Evolutionary conservation across 2,888 invertebrate genomes (phyloP).

Genomic region (Microdon myrmicae): DNA sequence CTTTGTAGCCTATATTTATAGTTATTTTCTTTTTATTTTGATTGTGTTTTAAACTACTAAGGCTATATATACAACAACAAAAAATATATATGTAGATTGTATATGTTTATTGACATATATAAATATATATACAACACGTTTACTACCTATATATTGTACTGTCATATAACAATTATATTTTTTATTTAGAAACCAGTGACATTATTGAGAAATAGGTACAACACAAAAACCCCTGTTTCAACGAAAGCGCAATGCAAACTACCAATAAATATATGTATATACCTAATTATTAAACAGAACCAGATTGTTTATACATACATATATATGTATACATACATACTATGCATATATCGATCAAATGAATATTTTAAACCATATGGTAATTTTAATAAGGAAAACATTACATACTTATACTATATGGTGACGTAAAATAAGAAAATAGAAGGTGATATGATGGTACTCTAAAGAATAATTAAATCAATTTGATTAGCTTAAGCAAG

Average conservation of each 20-base stretch:
- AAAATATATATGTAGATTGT: slow-evolving; percentile 45
- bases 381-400: slow-evolving; percentile 20
- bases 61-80: slow-evolving; percentile 44
- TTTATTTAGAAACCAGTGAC: slow-evolving; percentile 17
- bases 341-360: slow-evolving; percentile 42
- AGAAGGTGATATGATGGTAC: slow-evolving; percentile 17
- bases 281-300: slow-evolving; percentile 41
- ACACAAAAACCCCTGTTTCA: slow-evolving; percentile 52
- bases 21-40: slow-evolving; percentile 30
- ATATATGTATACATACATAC: slow-evolving; percentile 22
- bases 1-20: slow-evolving; percentile 40
- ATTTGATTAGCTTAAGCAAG: slow-evolving; percentile 39
- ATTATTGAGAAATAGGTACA: slow-evolving; percentile 30
- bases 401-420: too few species aligned
- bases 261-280: slow-evolving; percentile 51
- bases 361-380: slow-evolving; percentile 38
- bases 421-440: slow-evolving; percentile 33
- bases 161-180: slow-evolving; percentile 25
- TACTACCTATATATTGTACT: slow-evolving; percentile 36
- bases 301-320: too few species aligned
- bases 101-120: slow-evolving; percentile 52
- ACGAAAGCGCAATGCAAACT: slow-evolving; percentile 53
- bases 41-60: slow-evolving; percentile 37
- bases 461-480: slow-evolving; percentile 33
- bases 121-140: slow-evolving; percentile 49